Evolutionary conservation across 2,797 vertebrate species (phyloP).

Genomic region (Zalophus californianus): DNA sequence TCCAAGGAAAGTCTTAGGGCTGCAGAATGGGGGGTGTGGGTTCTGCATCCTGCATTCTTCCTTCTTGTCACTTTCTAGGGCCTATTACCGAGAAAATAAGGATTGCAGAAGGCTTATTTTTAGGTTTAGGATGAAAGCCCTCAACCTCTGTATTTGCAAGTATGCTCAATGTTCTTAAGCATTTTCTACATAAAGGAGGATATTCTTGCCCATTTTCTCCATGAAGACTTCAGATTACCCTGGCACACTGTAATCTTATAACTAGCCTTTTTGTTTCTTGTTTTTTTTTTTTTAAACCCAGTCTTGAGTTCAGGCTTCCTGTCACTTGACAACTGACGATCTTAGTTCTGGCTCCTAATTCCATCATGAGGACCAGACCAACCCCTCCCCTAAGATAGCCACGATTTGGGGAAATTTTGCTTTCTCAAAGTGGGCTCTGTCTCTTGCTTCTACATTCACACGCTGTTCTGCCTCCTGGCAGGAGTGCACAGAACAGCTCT

Average conservation of each 20-base stretch:
- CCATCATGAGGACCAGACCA: background rate
- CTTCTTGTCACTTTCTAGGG: background rate
- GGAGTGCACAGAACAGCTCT: background rate
- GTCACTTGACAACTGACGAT: background rate
- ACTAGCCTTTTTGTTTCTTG: background rate
- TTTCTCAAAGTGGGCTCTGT: background rate
- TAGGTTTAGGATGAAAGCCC: background rate
- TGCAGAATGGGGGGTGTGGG: background rate
- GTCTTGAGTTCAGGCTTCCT: background rate
- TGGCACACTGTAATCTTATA: background rate
- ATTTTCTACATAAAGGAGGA: background rate
- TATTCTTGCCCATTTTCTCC: background rate
- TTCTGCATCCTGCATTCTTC: background rate
- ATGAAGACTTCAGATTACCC: background rate
- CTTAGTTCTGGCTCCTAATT: background rate
- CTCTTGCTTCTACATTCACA: background rate
- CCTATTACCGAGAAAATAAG: background rate
- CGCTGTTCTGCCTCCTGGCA: background rate
- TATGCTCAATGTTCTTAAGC: background rate
- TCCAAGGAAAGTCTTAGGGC: conserved; percentile 74
- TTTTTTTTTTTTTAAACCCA: background rate
- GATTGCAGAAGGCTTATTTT: background rate
- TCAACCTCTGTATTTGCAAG: background rate
- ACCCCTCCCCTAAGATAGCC: fast-evolving
- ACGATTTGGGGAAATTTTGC: background rate